Conservation (phyloP, 2,797 vertebrate genomes). For the Erethizon dorsatum region DNA sequence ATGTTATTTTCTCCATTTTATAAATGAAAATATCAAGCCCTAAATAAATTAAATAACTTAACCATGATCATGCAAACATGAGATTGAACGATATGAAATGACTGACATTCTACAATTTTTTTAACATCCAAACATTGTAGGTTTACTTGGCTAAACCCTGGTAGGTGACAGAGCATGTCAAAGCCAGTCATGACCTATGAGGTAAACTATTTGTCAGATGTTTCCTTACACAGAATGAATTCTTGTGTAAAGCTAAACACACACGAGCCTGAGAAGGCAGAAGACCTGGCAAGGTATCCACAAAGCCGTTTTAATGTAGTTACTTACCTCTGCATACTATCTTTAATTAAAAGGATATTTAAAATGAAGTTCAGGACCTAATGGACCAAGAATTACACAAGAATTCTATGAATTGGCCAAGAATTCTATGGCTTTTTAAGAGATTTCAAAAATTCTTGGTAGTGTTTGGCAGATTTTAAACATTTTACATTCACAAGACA, state of each 20-base stretch:
- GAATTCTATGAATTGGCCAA: constrained; percentile 45
- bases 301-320: background rate
- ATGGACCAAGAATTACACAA: constrained; percentile 50
- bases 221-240: background rate
- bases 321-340: background rate
- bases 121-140: background rate
- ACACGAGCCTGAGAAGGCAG: background rate
- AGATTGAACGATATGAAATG: background rate
- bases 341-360: constrained; percentile 25
- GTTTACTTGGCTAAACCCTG: background rate
- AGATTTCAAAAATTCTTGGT: constrained; percentile 17
- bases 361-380: background rate
- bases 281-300: background rate
- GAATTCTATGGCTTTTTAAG: background rate
- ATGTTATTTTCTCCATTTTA: constrained; percentile 21
- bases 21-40: background rate
- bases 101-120: background rate
- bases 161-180: background rate
- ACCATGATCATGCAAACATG: background rate
- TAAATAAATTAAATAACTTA: constrained; percentile 41
- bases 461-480: constrained; percentile 70
- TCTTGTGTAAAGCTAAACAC: background rate
- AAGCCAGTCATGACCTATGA: background rate
- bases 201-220: background rate
- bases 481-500: constrained; percentile 70